A percentile compares a stretch with the other conserved stretches of the same genome.
Evolutionary conservation across 1,140 invertebrate genomes (phyloP).

Genomic region (Maconellicoccus hirsutus): DNA sequence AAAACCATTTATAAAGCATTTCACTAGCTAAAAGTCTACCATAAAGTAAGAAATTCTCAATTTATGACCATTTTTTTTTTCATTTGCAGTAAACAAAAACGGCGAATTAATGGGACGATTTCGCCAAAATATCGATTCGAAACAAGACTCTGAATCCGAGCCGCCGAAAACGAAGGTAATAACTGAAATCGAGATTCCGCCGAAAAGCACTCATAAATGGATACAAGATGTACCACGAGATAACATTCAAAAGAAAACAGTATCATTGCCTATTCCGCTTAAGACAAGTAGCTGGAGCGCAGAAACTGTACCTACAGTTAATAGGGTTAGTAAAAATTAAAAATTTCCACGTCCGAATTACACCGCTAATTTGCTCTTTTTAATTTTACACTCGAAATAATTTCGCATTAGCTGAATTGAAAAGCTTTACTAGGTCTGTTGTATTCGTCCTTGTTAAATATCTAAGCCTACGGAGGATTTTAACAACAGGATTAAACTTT

Average conservation of each 20-base stretch:
- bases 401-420: no score
- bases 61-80: no score
- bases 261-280: no score
- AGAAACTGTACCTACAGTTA: neutral
- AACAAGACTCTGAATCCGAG: conserved; percentile 19
- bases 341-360: neutral
- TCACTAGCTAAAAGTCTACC: no score
- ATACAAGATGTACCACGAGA: neutral
- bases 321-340: no score
- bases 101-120: conserved; percentile 24
- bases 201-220: conserved; percentile 23
- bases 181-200: conserved; percentile 26
- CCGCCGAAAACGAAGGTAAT: conserved; percentile 25
- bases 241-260: neutral
- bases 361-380: neutral
- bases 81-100: conserved; percentile 25
- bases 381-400: no score
- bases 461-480: no score
- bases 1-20: no score
- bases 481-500: no score
- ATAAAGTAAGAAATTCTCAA: no score
- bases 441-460: no score
- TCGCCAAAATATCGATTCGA: conserved; percentile 23
- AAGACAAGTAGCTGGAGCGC: neutral
- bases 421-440: no score